Base-by-base conservation (phyloP, 1,140 invertebrate species). In the Chlorops oryzae region DNA sequence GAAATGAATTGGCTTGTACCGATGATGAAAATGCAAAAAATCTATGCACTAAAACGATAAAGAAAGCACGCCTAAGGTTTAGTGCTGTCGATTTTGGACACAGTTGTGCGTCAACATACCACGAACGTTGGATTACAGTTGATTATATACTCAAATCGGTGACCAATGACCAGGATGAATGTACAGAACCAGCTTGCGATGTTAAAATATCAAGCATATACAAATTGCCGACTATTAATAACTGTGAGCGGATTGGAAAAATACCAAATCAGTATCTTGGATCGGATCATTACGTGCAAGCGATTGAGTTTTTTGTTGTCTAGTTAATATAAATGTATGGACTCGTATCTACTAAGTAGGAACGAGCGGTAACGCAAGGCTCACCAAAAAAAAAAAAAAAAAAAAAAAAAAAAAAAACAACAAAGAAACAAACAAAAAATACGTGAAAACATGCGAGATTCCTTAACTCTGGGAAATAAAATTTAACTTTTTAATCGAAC, bases 271-370 rank as follows among this genome's bases (percentile, higher is more conserved):
- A 75, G 28, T 71, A 75, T 4, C 75, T 82, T 35, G 85, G 85
- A 2, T 90, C 88, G 3, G 88, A 92, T 73, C 88, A 92, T 68
- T 78, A 88, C 12, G 79, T 81, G 22, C 63, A 89, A 5, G 79
- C 82, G 4, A 61, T 59, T 13, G 27, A 63, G 13, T 69, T 69
- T 39, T 51, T 56, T 5, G 38, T 68, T 12, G 24, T 49, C 21
- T 68, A 68, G 46, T 48, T 25, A 27, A n/a, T n/a, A n/a, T n/a
- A n/a, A n/a, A n/a, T n/a, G n/a, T n/a, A n/a, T n/a, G n/a, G n/a
- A n/a, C n/a, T n/a, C n/a, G n/a, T n/a, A n/a, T n/a, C n/a, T n/a
- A n/a, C n/a, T n/a, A n/a, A n/a, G n/a, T n/a, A n/a, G n/a, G n/a
- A n/a, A n/a, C n/a, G n/a, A n/a, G n/a, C n/a, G n/a, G n/a, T n/a